Base-by-base conservation (phyloP, 2,797 vertebrate genomes). In the Adelosebastes latens region DNA sequence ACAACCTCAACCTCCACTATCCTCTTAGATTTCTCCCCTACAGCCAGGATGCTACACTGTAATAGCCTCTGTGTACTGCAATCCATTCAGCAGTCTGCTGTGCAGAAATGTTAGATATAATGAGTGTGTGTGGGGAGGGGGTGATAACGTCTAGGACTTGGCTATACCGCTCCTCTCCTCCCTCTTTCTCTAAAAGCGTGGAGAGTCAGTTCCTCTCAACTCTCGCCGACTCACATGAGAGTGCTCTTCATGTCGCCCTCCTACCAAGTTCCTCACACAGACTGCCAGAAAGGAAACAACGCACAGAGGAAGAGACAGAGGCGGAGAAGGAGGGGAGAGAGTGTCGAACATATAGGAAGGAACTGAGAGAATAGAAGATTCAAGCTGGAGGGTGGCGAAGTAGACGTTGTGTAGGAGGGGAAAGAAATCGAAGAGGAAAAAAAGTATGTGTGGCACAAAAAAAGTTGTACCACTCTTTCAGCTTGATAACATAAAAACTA, bases 221-320 rank as follows among this genome's bases (percentile, higher is more conserved):
- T 82, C 81, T 72, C 56, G 25, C 85, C 24, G 84, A 84, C 88
- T 89, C 81, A 67, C 79, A 85, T 77, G 84, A 88, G 88, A 90
- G 80, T 42, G 72, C 81, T 69, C 87, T 87, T 91, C 86, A 87
- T 89, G 87, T 88, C 81, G 64, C 88, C 83, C 91, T 88, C 90
- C 88, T 81, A 89, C 89, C 83, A 84, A 87, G 88, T 80, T 82
- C 79, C 87, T 84, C 85, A 82, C 79, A 87, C 78, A 83, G 72
- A 64, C 74, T 88, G 86, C 81, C 77, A 82, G 79, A 89, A 64
- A 88, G 70, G 82, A 87, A 87, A 80, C 75, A 29, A 85, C 5
- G 55, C 72, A 69, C 75, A 69, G 81, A 81, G 72, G 81, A 80
- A 66, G 75, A 84, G 70, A 62, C 46, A 70, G 82, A 73, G 75